Evolutionary conservation across 2,888 invertebrate genomes (phyloP), one percentile per base, ranked within the genome.

Genomic region (Oligia fasciuncula): DNA sequence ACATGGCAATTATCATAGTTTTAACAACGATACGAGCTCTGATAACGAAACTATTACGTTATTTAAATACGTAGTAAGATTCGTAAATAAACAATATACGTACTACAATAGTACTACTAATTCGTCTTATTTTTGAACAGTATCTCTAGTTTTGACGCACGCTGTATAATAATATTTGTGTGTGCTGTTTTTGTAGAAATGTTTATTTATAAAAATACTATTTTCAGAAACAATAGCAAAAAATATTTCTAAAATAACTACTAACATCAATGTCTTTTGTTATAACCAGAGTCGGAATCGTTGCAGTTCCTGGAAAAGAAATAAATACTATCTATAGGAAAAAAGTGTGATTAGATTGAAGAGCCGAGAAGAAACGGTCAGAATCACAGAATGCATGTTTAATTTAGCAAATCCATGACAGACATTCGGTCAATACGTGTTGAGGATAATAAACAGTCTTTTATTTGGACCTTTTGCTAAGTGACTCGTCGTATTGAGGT

Each of bases 401-500:
- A 35, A 72, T 51, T 74, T 51, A 70, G 51, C 43, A 72, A 68
- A 69, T 67, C 19, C 62, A 63, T 77, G 65, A 70, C 43, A 62
- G 40, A 60, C 81, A 76, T 49, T 63, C 65, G 72, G 73, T 70
- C 70, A 77, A 67, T 82, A 86, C 66, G 71, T 89, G 82, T 73
- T 70, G 78, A 70, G 40, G 51, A 46, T 62, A 77, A 65, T 70
- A 14, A 73, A 78, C 9, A 51, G 17, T 65, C 77, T 63, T 69
- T 80, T 49, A 3, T 84, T 85, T 70, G 54, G 13, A 80, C 68
- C 73, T 87, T 85, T 80, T 79, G 69, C 70, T 62, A 51, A 77
- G 76, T 80, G 79, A 77, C 74, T 84, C 79, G 77, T 77, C 74
- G 70, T 69, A 88, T 90, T 84, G 80, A 90, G 89, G 90, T 83